A percentile compares a stretch with the other conserved stretches of the same genome.
Evolutionary conservation across 2,113 vertebrate genomes (phyloP).

Genomic region (Empidonax alnorum): DNA sequence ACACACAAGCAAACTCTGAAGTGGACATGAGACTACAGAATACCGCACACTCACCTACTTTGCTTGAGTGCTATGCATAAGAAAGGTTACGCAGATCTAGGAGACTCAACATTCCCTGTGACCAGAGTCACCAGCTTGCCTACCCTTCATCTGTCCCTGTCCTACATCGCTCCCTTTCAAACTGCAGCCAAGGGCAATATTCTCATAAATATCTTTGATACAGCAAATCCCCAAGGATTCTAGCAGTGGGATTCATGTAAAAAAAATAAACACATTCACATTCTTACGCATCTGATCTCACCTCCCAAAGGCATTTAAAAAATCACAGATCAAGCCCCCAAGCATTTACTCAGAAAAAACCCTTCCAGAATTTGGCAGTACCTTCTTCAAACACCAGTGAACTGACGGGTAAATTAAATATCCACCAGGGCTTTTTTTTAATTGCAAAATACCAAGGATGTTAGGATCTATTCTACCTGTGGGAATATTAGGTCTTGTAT

Average conservation of each 20-base stretch:
- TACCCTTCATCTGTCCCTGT: conserved; percentile 7
- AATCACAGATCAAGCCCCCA: background rate
- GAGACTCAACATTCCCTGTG: background rate
- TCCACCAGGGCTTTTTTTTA: background rate
- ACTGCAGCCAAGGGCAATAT: background rate
- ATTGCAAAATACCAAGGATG: background rate
- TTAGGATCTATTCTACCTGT: background rate
- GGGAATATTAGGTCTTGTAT: background rate
- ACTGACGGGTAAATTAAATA: background rate
- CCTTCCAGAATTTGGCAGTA: background rate
- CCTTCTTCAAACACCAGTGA: background rate
- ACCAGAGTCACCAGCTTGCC: background rate
- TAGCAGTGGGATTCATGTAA: background rate
- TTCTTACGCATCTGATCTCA: conserved; percentile 7
- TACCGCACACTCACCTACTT: background rate
- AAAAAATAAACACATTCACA: conserved; percentile 38
- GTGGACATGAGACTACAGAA: background rate
- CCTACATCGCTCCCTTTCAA: background rate
- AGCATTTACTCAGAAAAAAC: background rate
- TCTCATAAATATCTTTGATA: conserved; percentile 30
- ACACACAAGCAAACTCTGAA: background rate
- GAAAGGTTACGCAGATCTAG: background rate
- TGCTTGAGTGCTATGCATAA: background rate
- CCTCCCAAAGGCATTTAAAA: background rate
- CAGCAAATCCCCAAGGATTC: conserved; percentile 37